phyloP scores from a whole-genome alignment of 2,113 vertebrate species.

The Peromyscus polionotus region DNA sequence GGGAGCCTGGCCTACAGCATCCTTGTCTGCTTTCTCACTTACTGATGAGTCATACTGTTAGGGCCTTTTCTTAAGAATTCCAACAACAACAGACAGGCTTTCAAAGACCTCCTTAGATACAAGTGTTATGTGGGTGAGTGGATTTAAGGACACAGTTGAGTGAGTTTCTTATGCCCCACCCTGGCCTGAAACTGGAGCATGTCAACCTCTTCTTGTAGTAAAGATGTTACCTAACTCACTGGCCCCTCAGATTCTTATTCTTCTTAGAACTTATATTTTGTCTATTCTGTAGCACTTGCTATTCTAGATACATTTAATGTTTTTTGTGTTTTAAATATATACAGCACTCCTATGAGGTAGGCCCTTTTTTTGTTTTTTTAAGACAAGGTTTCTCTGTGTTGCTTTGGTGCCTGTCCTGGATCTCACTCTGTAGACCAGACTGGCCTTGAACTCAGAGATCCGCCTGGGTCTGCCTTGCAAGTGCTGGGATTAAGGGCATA shows the following conservation, averaged over 20 bases:
- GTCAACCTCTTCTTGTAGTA: not conserved
- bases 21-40: not conserved
- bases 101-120: not conserved
- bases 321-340: not conserved
- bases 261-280: not conserved
- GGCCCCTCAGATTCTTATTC: slow-evolving; percentile 6
- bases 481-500: too few relatives aligned
- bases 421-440: too few relatives aligned
- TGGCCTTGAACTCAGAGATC: too few relatives aligned
- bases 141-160: not conserved
- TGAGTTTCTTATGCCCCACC: not conserved
- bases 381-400: too few relatives aligned
- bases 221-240: not conserved
- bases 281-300: not conserved
- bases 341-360: not conserved
- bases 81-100: not conserved
- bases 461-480: too few relatives aligned
- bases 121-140: not conserved
- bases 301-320: not conserved
- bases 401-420: too few relatives aligned
- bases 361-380: not conserved
- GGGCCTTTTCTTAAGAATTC: not conserved
- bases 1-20: not conserved
- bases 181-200: not conserved
- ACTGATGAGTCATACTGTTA: not conserved